phyloP scores from a whole-genome alignment of 2,888 invertebrate genomes.

The Nephrocerus scutellatus region DNA sequence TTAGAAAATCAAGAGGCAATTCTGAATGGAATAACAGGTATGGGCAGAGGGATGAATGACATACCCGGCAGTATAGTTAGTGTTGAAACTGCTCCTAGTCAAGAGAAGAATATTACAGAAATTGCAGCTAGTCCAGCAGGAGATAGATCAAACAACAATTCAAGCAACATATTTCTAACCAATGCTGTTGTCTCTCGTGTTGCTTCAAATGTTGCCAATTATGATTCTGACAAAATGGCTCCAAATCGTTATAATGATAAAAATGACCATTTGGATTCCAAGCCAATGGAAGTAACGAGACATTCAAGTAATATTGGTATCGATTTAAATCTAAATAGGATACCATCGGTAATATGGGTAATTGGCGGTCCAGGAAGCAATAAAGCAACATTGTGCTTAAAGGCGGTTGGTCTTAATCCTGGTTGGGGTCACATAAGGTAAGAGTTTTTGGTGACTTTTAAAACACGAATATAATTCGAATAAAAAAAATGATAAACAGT shows the following conservation, averaged over 20 bases:
- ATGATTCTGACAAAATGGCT: conserved; percentile 17
- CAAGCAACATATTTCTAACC: conserved; percentile 23
- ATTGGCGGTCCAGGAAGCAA: conserved; percentile 89
- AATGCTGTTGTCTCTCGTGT: conserved; percentile 27
- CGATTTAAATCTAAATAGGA: conserved; percentile 21
- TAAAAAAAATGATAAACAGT: conserved; percentile 42
- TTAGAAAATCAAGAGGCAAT: conserved; percentile 59
- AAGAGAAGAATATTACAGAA: conserved; percentile 43
- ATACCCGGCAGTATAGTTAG: conserved; percentile 61
- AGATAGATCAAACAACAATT: conserved; percentile 19
- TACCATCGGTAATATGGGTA: conserved; percentile 54
- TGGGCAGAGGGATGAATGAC: conserved; percentile 51
- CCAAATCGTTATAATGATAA: too few species aligned
- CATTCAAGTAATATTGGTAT: conserved; percentile 26
- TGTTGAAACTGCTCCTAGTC: conserved; percentile 54
- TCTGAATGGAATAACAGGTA: conserved; percentile 57
- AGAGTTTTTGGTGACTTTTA: background rate
- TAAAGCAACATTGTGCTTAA: conserved; percentile 71
- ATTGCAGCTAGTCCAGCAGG: conserved; percentile 23
- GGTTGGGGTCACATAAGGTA: conserved; percentile 71
- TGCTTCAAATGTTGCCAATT: conserved; percentile 25
- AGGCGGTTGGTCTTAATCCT: conserved; percentile 60
- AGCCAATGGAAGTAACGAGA: conserved; percentile 27
- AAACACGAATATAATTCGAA: background rate
- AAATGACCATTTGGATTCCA: too few species aligned